phyloP scores from a whole-genome alignment of 2,797 vertebrate genomes.

The Heliangelus exortis region DNA sequence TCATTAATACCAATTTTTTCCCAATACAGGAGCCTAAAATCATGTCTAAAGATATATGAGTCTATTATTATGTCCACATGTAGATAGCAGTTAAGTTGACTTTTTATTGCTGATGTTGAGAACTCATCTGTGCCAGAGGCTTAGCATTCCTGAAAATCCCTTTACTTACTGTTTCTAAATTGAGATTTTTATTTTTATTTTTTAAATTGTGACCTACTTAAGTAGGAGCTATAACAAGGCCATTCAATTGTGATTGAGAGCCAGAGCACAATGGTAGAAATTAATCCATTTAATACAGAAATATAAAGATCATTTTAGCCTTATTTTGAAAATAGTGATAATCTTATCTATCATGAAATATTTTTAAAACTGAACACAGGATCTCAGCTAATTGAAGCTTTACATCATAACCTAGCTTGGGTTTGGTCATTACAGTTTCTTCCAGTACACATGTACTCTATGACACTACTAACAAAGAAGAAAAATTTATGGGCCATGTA shows the following conservation, averaged over 20 bases:
- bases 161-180: not conserved
- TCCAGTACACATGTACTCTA: not conserved
- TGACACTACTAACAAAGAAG: not conserved
- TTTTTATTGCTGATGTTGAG: not conserved
- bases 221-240: not conserved
- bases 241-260: not conserved
- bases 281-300: not conserved
- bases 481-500: not conserved
- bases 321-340: not conserved
- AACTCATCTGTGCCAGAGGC: not conserved
- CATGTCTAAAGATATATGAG: not conserved
- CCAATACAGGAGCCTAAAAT: not conserved
- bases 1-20: not conserved
- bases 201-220: slow-evolving; percentile 7
- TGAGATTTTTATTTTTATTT: not conserved
- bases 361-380: not conserved
- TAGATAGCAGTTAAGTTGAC: not conserved
- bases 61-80: not conserved
- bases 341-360: not conserved
- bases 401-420: not conserved
- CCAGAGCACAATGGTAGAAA: not conserved
- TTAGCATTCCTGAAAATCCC: not conserved
- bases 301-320: not conserved
- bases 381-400: not conserved
- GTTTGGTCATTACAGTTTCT: not conserved